Percentiles rank a stretch among this genome's conserved stretches.
These are phyloP conservation scores for Burhinus oedicnemus DNA, from an alignment of 2,113 vertebrate genomes.

Conservation along the genomic window DNA sequence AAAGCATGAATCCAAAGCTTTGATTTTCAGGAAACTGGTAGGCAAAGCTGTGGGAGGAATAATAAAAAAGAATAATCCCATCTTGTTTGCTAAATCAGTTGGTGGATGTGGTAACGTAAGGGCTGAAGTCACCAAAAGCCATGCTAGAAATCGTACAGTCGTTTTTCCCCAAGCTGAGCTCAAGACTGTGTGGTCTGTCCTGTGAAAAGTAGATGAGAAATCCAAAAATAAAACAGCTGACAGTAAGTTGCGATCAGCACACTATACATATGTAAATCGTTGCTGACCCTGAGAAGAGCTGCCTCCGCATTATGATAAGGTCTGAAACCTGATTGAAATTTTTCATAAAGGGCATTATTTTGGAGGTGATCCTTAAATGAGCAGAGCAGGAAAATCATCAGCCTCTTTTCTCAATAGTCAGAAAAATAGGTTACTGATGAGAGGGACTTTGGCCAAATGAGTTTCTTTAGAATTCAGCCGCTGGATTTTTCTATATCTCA, in stretches of 20 bases:
- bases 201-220: slow-evolving; percentile 63
- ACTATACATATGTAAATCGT: slow-evolving; percentile 51
- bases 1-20: not conserved
- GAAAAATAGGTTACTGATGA: slow-evolving; percentile 21
- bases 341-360: slow-evolving; percentile 61
- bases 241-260: slow-evolving; percentile 25
- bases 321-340: slow-evolving; percentile 62
- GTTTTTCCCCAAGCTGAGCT: slow-evolving; percentile 3
- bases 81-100: slow-evolving; percentile 45
- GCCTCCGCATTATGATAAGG: slow-evolving; percentile 52
- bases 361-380: slow-evolving; percentile 43
- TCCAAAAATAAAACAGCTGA: slow-evolving; percentile 70
- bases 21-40: slow-evolving; percentile 27
- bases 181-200: slow-evolving; percentile 57
- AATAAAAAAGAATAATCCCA: not conserved
- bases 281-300: slow-evolving; percentile 64
- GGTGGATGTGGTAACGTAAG: not conserved
- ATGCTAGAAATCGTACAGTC: not conserved
- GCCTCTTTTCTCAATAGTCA: not conserved
- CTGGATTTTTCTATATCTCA: not conserved
- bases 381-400: slow-evolving; percentile 29
- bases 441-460: not conserved
- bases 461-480: not conserved
- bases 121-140: not conserved
- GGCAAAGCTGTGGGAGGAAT: slow-evolving; percentile 32